Conservation (phyloP, 2,113 vertebrate genomes). For the Cinclus mexicanus region DNA sequence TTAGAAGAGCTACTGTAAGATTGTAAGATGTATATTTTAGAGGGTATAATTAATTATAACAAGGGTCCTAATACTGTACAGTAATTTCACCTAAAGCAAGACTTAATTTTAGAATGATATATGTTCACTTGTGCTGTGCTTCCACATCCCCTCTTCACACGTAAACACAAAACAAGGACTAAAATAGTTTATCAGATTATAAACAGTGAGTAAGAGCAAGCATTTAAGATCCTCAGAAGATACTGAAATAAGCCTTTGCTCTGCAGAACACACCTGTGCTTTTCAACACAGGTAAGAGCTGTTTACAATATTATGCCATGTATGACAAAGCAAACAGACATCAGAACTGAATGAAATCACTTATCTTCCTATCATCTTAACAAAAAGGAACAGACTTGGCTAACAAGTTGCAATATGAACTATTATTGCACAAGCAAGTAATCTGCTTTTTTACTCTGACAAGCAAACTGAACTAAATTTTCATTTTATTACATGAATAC, state of each 20-base stretch:
- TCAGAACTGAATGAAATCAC: neutral
- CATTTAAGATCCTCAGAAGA: neutral
- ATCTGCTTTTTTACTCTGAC: neutral
- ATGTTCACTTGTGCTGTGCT: neutral
- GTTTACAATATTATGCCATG: neutral
- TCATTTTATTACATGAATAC: neutral
- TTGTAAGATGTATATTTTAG: neutral
- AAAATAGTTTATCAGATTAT: neutral
- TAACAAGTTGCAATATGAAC: neutral
- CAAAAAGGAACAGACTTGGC: neutral
- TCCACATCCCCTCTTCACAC: neutral
- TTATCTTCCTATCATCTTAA: neutral
- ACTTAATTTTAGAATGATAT: neutral
- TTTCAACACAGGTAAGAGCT: neutral
- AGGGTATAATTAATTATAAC: neutral
- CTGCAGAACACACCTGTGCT: neutral
- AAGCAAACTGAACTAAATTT: neutral
- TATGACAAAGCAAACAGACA: neutral
- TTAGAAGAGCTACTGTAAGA: neutral
- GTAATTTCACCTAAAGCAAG: neutral
- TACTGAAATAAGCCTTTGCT: neutral
- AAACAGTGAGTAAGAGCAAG: neutral
- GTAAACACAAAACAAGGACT: conserved; percentile 3
- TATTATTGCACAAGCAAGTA: neutral
- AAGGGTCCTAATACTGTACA: neutral